Percentiles rank a stretch among this genome's conserved stretches.
Conservation (phyloP, 2,797 vertebrate species). For the Dermochelys coriacea region DNA sequence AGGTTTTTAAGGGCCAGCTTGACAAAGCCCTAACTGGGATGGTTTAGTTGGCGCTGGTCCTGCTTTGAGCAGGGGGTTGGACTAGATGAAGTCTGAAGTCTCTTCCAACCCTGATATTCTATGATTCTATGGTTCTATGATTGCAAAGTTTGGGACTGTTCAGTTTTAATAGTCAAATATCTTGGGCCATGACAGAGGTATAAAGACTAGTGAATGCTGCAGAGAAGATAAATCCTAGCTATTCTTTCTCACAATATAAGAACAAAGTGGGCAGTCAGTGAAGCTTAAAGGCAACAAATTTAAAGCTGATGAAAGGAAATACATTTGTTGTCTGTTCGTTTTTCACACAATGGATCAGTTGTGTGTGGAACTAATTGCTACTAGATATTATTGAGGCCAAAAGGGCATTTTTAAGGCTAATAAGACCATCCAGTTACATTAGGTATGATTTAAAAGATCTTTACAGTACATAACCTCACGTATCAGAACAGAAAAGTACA, state of each 20-base stretch:
- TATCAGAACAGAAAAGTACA: too few species aligned
- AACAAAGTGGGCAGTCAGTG: background rate
- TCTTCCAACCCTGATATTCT: too few species aligned
- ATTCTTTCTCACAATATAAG: background rate
- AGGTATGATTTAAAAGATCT: background rate
- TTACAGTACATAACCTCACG: background rate
- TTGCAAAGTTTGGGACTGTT: background rate
- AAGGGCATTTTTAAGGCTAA: background rate
- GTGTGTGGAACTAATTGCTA: background rate
- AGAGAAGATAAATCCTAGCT: background rate
- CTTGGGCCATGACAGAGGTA: background rate
- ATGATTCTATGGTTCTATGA: too few species aligned
- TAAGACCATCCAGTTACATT: background rate
- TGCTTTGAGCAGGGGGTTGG: too few species aligned
- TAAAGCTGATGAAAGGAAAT: background rate
- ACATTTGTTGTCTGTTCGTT: background rate
- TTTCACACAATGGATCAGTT: background rate
- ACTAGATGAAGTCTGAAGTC: too few species aligned
- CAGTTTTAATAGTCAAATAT: background rate
- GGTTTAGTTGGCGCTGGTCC: too few species aligned
- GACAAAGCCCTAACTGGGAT: too few species aligned
- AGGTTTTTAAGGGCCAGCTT: too few species aligned
- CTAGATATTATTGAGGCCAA: background rate
- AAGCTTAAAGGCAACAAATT: background rate
- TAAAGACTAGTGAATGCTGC: background rate